Evolutionary conservation across 2,888 invertebrate species (phyloP).

Genomic region (Fragum fragum): DNA sequence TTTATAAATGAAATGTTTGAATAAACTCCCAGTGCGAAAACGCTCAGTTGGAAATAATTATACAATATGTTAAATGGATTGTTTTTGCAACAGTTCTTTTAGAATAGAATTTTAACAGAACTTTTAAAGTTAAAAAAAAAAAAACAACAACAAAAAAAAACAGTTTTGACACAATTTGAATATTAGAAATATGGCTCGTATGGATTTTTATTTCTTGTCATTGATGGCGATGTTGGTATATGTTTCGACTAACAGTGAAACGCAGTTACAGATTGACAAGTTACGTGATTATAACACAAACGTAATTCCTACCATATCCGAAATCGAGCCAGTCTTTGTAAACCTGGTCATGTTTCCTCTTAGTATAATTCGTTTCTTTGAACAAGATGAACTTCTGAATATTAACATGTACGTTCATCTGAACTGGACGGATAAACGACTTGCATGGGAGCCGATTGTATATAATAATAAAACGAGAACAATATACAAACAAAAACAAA

Average conservation of each 20-base stretch:
- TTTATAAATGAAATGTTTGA: too few species aligned
- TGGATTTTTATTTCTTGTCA: too few species aligned
- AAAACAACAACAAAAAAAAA: not conserved
- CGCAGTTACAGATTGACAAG: not conserved
- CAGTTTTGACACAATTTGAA: too few species aligned
- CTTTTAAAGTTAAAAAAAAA: too few species aligned
- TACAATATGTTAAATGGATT: too few species aligned
- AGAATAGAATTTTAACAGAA: too few species aligned
- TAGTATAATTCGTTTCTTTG: not conserved
- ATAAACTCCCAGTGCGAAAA: too few species aligned
- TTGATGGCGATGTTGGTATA: not conserved
- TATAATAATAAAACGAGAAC: not conserved
- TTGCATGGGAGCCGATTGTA: not conserved
- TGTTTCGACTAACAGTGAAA: not conserved
- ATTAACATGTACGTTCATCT: not conserved
- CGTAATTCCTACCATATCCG: not conserved
- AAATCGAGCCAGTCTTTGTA: not conserved
- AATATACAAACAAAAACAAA: conserved; percentile 15
- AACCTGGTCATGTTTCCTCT: not conserved
- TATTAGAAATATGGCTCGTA: too few species aligned
- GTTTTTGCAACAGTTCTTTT: too few species aligned
- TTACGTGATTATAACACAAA: conserved; percentile 7
- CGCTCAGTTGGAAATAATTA: too few species aligned
- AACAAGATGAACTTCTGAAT: conserved; percentile 10
- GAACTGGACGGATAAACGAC: not conserved